Conservation (phyloP, 2,888 invertebrate genomes). For the Nephrotoma appendiculata region DNA sequence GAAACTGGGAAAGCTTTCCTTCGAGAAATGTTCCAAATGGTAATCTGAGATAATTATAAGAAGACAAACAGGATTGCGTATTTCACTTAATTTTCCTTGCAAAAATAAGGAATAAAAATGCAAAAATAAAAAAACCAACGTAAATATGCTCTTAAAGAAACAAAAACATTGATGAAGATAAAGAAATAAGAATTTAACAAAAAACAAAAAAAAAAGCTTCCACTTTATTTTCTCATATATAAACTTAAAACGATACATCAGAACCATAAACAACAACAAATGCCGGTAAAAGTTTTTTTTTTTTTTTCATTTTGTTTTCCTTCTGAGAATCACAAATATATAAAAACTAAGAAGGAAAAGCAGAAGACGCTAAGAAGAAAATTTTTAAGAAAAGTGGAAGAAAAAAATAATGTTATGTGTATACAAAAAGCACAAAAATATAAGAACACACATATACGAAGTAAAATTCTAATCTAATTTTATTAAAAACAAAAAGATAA, state of each 20-base stretch:
- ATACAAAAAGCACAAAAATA: not conserved
- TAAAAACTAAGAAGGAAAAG: not conserved
- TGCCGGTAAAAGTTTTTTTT: not conserved
- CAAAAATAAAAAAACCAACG: not conserved
- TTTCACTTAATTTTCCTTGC: not conserved
- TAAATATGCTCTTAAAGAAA: not conserved
- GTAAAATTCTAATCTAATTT: not conserved
- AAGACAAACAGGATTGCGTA: too few species aligned
- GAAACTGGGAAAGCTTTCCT: too few species aligned
- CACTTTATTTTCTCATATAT: not conserved
- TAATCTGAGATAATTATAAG: too few species aligned
- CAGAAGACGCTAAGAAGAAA: not conserved
- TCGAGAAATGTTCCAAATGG: too few species aligned
- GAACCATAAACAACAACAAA: not conserved
- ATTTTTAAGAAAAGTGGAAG: not conserved
- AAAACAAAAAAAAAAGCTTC: not conserved
- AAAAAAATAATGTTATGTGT: not conserved
- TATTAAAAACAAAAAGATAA: not conserved
- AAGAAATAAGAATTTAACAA: not conserved
- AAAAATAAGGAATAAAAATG: not conserved
- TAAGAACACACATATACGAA: not conserved
- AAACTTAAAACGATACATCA: not conserved
- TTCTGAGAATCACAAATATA: not conserved
- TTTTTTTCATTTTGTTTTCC: not conserved
- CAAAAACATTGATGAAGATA: too few species aligned